These are phyloP conservation scores for Aramus guarauna DNA, from an alignment of 2,113 vertebrate species.

Conservation along the genomic window DNA sequence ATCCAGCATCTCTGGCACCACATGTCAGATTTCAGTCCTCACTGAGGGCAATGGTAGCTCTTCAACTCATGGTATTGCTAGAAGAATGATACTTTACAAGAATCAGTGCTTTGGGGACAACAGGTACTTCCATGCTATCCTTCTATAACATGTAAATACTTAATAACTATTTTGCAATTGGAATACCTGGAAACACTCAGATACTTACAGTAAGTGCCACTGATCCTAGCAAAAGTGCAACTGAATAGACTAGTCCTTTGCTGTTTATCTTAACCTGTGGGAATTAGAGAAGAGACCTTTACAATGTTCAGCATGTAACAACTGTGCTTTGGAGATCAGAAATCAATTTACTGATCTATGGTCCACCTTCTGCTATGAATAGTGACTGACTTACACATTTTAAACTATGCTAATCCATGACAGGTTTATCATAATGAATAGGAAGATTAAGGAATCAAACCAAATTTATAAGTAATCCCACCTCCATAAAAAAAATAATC, in stretches of 20 bases:
- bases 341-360: not conserved
- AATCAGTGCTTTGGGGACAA: not conserved
- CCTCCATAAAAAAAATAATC: not conserved
- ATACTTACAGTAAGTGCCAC: slow-evolving; percentile 92
- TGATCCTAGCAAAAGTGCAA: slow-evolving; percentile 91
- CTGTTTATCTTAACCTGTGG: slow-evolving; percentile 94
- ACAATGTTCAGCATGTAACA: not conserved
- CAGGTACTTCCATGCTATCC: not conserved
- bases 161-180: not conserved
- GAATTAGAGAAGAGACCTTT: not conserved
- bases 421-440: not conserved
- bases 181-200: not conserved
- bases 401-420: not conserved
- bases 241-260: slow-evolving; percentile 91
- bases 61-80: not conserved
- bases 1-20: not conserved
- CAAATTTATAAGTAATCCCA: not conserved
- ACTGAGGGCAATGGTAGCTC: not conserved
- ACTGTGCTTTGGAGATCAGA: not conserved
- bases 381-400: not conserved
- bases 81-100: not conserved
- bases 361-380: not conserved
- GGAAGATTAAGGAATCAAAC: not conserved
- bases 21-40: not conserved
- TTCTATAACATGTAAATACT: not conserved